Percentiles rank a stretch among this genome's conserved stretches.
Evolutionary conservation across 2,888 invertebrate species (phyloP).

Genomic region (Drosophila incognita): DNA sequence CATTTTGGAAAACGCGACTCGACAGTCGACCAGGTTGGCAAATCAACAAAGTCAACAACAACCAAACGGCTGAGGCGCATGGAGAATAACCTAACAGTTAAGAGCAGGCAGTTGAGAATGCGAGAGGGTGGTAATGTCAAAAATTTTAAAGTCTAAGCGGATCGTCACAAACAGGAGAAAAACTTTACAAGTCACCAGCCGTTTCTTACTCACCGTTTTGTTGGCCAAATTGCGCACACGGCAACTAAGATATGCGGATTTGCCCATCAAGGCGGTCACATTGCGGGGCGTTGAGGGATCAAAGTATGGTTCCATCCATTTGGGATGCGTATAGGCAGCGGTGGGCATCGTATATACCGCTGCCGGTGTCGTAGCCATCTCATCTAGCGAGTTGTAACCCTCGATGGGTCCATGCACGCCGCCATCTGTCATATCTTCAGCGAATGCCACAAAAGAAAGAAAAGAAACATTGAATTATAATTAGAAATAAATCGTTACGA

Average conservation of each 20-base stretch:
- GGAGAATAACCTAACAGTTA: constrained; percentile 35
- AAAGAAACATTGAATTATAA: constrained; percentile 8
- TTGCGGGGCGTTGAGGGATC: constrained; percentile 91
- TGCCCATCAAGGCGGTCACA: constrained; percentile 92
- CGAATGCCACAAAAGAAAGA: neutral
- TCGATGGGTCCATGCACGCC: constrained; percentile 84
- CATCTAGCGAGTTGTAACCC: constrained; percentile 83
- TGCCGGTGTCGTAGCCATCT: constrained; percentile 66
- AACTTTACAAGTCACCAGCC: constrained; percentile 34
- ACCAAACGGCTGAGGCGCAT: constrained; percentile 1
- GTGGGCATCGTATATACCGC: constrained; percentile 74
- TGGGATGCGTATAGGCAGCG: constrained; percentile 82
- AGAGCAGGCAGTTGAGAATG: neutral
- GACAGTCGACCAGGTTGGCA: constrained; percentile 65
- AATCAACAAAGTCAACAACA: constrained; percentile 70
- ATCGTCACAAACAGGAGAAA: constrained; percentile 54
- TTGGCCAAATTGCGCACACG: constrained; percentile 85
- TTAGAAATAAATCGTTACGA: neutral
- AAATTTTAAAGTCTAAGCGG: constrained; percentile 67
- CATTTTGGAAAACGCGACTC: constrained; percentile 58
- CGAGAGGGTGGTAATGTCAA: constrained; percentile 35
- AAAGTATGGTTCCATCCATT: constrained; percentile 88
- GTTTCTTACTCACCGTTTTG: constrained; percentile 83
- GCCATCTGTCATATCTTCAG: constrained; percentile 84
- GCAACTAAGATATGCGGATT: constrained; percentile 86